phyloP scores from a whole-genome alignment of 2,797 vertebrate species.

The Brachyrhaphis roseni region DNA sequence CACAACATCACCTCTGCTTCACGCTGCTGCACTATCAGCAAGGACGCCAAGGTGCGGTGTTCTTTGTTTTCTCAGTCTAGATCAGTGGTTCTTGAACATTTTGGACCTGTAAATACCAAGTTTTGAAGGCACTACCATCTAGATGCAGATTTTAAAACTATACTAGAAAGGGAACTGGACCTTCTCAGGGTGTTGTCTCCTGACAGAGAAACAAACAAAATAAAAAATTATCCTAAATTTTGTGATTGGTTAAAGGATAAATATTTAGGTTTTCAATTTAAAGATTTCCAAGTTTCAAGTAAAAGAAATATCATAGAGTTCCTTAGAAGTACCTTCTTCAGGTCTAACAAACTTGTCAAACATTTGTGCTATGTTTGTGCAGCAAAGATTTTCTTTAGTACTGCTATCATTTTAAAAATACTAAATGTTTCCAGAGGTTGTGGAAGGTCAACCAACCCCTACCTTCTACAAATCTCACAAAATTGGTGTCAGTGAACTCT shows the following conservation, averaged over 20 bases:
- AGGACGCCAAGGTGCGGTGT: slow-evolving; percentile 72
- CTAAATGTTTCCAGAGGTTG: too few species aligned
- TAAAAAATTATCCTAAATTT: background rate
- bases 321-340: too few species aligned
- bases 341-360: background rate
- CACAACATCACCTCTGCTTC: slow-evolving; percentile 91
- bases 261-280: background rate
- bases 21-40: slow-evolving; percentile 89
- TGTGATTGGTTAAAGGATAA: background rate
- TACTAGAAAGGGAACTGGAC: background rate
- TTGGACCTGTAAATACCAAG: background rate
- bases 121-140: background rate
- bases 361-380: too few species aligned
- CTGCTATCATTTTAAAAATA: too few species aligned
- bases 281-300: background rate
- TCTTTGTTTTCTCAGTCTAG: too few species aligned
- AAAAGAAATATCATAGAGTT: background rate
- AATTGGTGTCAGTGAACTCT: too few species aligned
- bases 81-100: background rate
- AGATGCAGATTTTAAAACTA: background rate
- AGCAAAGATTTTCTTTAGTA: too few species aligned
- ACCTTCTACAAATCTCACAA: too few species aligned
- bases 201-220: background rate
- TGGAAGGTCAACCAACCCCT: too few species aligned
- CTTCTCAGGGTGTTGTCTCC: background rate